Evolutionary conservation across 2,888 invertebrate genomes (phyloP).

Genomic region (Ditula angustiorana): DNA sequence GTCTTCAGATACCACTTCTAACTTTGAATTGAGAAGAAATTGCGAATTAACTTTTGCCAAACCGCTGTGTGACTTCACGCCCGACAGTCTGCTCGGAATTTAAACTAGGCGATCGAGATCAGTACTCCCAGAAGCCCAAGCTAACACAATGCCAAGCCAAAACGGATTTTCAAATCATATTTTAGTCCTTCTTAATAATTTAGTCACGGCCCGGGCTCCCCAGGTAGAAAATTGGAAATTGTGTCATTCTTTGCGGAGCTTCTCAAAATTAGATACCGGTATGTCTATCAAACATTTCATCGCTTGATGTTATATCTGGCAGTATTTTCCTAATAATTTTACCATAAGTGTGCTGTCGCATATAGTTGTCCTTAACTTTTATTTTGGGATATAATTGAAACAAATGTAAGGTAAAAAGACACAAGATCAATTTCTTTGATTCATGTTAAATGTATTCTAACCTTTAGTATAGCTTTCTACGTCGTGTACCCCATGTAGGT

Average conservation of each 20-base stretch:
- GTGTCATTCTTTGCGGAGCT: slow-evolving; percentile 72
- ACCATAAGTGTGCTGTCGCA: no score
- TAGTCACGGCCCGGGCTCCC: slow-evolving; percentile 76
- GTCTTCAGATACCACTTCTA: slow-evolving; percentile 47
- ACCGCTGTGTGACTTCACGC: slow-evolving; percentile 70
- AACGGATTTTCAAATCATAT: slow-evolving; percentile 78
- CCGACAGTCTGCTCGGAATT: slow-evolving; percentile 73
- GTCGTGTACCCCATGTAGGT: no score
- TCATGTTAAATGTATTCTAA: no score
- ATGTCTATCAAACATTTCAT: slow-evolving; percentile 6
- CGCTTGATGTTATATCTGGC: no score
- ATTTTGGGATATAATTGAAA: no score
- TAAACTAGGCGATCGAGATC: slow-evolving; percentile 80
- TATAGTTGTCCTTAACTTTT: no score
- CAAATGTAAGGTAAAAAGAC: no score
- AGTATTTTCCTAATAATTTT: no score
- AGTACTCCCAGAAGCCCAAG: slow-evolving; percentile 72
- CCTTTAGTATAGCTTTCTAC: no score
- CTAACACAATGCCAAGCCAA: slow-evolving; percentile 75
- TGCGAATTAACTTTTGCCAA: slow-evolving; percentile 75
- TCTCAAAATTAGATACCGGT: slow-evolving; percentile 53
- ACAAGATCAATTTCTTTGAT: no score
- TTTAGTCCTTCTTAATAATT: slow-evolving; percentile 78
- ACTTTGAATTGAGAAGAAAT: slow-evolving; percentile 65
- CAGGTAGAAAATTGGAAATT: slow-evolving; percentile 84